Conservation (phyloP, 2,797 vertebrate genomes). For the Gambelia wislizenii region DNA sequence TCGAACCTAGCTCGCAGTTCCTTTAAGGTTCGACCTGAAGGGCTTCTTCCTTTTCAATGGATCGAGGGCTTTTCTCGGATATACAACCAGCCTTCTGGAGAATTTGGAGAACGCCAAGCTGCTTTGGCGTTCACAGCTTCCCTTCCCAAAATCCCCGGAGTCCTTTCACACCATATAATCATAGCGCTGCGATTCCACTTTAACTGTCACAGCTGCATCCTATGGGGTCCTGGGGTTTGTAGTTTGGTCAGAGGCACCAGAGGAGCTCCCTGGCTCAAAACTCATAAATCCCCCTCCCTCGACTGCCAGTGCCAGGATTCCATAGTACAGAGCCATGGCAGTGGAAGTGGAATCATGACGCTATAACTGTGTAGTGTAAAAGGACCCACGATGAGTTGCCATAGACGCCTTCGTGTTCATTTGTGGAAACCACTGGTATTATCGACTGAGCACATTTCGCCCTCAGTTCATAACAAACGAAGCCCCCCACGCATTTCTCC, state of each 20-base stretch:
- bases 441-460: background rate
- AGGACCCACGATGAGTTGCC: background rate
- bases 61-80: background rate
- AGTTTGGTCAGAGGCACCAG: no score
- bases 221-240: no score
- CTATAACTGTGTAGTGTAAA: no score
- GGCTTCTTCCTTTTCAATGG: background rate
- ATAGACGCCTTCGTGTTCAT: background rate
- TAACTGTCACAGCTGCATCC: no score
- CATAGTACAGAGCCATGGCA: no score
- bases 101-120: background rate
- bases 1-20: background rate
- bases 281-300: no score
- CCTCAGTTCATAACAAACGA: background rate
- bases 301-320: no score
- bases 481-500: no score
- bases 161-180: no score
- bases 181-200: no score
- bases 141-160: background rate
- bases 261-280: no score
- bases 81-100: background rate
- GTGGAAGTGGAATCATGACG: no score
- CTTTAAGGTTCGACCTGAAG: background rate
- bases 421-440: background rate
- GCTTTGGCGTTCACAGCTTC: background rate